Evolutionary conservation across 2,113 vertebrate genomes (phyloP).

Genomic region (Parus major): DNA sequence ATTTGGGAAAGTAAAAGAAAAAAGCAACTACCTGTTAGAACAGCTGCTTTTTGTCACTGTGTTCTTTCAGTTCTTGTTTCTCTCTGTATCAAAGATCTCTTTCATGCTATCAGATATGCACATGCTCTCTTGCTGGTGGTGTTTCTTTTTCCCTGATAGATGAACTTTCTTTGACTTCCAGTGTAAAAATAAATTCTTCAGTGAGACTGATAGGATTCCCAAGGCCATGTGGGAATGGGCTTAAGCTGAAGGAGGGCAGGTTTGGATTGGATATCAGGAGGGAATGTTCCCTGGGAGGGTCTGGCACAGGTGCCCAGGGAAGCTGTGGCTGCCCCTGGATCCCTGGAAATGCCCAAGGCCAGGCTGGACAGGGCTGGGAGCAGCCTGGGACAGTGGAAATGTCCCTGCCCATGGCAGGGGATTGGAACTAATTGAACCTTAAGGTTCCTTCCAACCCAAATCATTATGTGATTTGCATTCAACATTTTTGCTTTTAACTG

Average conservation of each 20-base stretch:
- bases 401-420: neutral
- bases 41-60: neutral
- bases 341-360: neutral
- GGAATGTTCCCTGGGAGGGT: neutral
- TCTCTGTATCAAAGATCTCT: neutral
- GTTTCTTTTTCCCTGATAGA: neutral
- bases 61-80: neutral
- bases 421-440: neutral
- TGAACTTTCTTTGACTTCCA: neutral
- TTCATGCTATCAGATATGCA: neutral
- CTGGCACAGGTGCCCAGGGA: neutral
- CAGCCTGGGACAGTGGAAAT: rapidly evolving
- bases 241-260: neutral
- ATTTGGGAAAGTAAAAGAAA: neutral
- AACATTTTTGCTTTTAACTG: neutral
- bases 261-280: neutral
- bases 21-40: neutral
- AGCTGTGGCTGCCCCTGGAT: neutral
- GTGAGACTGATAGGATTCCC: neutral
- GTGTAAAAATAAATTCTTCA: neutral
- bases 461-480: neutral
- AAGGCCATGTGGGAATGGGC: neutral
- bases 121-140: neutral
- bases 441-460: neutral
- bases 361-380: rapidly evolving